phyloP scores from a whole-genome alignment of 2,888 invertebrate genomes.

The Stenodera caucasica region DNA sequence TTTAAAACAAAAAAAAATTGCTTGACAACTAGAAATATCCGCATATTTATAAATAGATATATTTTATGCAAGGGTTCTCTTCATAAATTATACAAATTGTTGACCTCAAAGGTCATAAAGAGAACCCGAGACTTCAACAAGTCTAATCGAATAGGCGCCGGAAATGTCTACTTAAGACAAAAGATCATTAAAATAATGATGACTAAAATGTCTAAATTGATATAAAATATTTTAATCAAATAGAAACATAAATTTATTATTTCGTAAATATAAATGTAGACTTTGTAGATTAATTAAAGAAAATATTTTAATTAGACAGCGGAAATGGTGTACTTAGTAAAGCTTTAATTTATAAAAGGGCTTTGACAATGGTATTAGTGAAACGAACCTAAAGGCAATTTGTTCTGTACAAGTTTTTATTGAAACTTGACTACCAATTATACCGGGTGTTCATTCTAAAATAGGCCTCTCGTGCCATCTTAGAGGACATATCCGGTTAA shows the following conservation, averaged over 20 bases:
- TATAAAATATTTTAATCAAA: not conserved
- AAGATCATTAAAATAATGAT: conserved; percentile 12
- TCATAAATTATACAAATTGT: conserved; percentile 20
- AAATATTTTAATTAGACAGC: not conserved
- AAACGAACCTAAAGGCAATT: too few relatives aligned
- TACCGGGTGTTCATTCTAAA: too few relatives aligned
- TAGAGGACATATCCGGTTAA: too few relatives aligned
- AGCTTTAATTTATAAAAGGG: too few relatives aligned
- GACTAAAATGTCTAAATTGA: not conserved
- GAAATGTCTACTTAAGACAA: conserved; percentile 29
- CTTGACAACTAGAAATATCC: not conserved
- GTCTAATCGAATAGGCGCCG: conserved; percentile 26
- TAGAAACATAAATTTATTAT: not conserved
- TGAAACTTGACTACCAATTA: too few relatives aligned
- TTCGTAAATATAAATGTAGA: too few relatives aligned
- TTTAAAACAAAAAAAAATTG: too few relatives aligned
- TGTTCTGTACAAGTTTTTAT: too few relatives aligned
- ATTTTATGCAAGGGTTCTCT: not conserved
- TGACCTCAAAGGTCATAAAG: conserved; percentile 19
- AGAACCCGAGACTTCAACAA: not conserved
- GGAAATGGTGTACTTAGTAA: not conserved
- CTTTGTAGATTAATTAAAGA: not conserved
- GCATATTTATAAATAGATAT: too few relatives aligned
- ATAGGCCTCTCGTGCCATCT: too few relatives aligned
- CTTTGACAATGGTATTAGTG: too few relatives aligned